Conservation (phyloP, 2,797 vertebrate species). For the Hipposideros larvatus region DNA sequence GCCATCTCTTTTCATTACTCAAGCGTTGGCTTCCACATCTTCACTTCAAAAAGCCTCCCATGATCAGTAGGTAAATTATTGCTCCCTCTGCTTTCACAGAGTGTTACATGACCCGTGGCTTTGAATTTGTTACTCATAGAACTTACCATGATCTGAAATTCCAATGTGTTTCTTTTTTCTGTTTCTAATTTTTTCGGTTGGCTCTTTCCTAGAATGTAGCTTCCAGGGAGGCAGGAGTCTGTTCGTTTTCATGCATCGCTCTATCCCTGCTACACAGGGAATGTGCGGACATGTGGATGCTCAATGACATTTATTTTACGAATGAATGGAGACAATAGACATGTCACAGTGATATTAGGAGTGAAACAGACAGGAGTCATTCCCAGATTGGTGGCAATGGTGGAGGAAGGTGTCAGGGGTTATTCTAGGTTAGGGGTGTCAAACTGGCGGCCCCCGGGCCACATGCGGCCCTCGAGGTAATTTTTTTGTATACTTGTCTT, state of each 20-base stretch:
- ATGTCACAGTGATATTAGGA: background rate
- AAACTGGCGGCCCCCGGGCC: no score
- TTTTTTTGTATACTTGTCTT: no score
- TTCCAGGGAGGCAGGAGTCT: background rate
- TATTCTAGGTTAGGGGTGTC: background rate
- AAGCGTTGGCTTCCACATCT: background rate
- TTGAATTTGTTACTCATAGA: background rate
- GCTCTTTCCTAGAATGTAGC: background rate
- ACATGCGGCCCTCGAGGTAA: no score
- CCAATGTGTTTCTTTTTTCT: background rate
- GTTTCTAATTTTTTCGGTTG: no score
- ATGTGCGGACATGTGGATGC: no score
- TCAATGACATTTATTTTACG: background rate
- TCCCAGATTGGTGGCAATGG: rapidly evolving
- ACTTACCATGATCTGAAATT: background rate
- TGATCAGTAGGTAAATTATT: rapidly evolving
- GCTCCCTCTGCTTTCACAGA: background rate
- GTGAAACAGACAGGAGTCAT: rapidly evolving
- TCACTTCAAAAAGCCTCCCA: background rate
- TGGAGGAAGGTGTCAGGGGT: background rate
- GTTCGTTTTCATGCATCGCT: no score
- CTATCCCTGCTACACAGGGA: rapidly evolving
- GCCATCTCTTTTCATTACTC: background rate
- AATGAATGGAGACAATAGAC: background rate
- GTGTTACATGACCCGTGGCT: background rate